Percentiles rank a stretch among this genome's conserved stretches.
Evolutionary conservation across 2,113 vertebrate species (phyloP).

Genomic region (Callipepla squamata): DNA sequence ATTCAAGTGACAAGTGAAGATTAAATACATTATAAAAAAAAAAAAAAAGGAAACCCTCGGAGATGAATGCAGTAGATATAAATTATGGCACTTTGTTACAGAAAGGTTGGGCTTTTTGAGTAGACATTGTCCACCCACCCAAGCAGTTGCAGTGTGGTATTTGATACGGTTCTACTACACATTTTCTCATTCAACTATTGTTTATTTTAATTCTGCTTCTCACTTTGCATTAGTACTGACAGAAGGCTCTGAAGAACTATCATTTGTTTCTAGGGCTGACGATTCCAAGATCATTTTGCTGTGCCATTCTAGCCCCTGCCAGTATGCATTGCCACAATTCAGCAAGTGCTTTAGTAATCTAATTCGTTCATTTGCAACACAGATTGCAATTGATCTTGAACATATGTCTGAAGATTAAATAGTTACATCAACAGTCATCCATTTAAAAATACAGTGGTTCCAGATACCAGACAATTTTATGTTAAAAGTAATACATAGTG

Average conservation of each 20-base stretch:
- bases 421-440: not conserved
- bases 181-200: not conserved
- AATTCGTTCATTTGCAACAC: slow-evolving; percentile 6
- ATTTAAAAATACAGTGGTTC: not conserved
- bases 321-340: not conserved
- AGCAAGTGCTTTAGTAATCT: slow-evolving; percentile 3
- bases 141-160: not conserved
- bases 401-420: not conserved
- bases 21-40: not conserved
- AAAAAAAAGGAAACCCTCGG: not conserved
- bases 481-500: not conserved
- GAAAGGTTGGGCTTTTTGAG: not conserved
- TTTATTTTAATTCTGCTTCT: not conserved
- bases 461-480: not conserved
- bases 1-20: not conserved
- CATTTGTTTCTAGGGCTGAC: not conserved
- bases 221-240: not conserved
- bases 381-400: not conserved
- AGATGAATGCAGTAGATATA: not conserved
- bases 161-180: not conserved
- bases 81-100: not conserved
- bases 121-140: not conserved
- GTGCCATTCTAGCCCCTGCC: not conserved
- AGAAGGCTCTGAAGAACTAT: not conserved
- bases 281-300: slow-evolving; percentile 6